These are phyloP conservation scores for Ectropis crepuscularia DNA, from an alignment of 2,888 invertebrate genomes.

Conservation along the genomic window DNA sequence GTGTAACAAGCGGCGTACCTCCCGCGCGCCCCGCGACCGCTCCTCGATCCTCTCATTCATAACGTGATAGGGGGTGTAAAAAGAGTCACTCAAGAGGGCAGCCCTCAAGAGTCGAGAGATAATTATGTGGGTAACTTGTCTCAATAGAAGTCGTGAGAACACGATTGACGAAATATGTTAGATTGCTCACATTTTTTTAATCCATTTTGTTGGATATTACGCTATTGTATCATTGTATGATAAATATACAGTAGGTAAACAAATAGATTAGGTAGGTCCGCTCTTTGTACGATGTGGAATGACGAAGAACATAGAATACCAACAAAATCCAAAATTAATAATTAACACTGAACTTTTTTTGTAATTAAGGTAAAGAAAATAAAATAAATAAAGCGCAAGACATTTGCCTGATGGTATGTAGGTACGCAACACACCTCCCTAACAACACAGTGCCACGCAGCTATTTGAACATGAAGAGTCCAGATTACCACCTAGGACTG, in stretches of 20 bases:
- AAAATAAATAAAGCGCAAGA: too few species aligned
- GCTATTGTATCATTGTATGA: slow-evolving; percentile 25
- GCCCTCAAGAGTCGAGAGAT: slow-evolving; percentile 57
- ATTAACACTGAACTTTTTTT: too few species aligned
- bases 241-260: slow-evolving; percentile 17
- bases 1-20: slow-evolving; percentile 46
- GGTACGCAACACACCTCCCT: too few species aligned
- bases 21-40: slow-evolving; percentile 47
- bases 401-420: too few species aligned
- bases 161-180: slow-evolving; percentile 38
- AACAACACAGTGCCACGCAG: too few species aligned
- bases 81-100: slow-evolving; percentile 57
- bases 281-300: neutral
- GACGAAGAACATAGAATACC: neutral
- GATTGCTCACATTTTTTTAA: slow-evolving; percentile 28
- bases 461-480: too few species aligned
- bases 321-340: too few species aligned
- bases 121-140: slow-evolving; percentile 58
- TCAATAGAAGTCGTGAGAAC: slow-evolving; percentile 57
- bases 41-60: slow-evolving; percentile 70
- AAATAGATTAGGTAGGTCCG: neutral
- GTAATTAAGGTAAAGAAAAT: too few species aligned
- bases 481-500: too few species aligned
- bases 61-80: slow-evolving; percentile 70
- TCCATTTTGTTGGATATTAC: slow-evolving; percentile 15